Percentiles rank a stretch among this genome's conserved stretches.
phyloP scores from a whole-genome alignment of 1,140 invertebrate species.

The Drosophila malerkotliana region DNA sequence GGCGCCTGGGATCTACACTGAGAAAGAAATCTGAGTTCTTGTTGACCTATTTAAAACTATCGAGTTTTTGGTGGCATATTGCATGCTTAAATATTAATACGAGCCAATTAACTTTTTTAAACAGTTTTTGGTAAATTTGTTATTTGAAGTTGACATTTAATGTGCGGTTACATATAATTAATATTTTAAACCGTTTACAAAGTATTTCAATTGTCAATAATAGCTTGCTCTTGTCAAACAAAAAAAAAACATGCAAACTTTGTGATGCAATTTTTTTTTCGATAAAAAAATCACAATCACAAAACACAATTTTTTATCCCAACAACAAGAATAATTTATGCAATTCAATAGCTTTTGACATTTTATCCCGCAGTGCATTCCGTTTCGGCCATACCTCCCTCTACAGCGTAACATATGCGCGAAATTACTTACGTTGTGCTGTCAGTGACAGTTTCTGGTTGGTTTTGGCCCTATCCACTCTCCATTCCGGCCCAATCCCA shows the following conservation, averaged over 20 bases:
- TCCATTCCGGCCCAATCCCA: constrained; percentile 11
- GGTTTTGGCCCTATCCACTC: constrained; percentile 28
- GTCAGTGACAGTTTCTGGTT: constrained; percentile 57
- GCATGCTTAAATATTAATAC: no score
- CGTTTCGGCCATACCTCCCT: constrained; percentile 2
- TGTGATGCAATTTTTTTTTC: no score
- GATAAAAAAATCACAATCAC: background rate
- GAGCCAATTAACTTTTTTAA: background rate
- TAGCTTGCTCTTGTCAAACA: background rate
- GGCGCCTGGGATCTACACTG: constrained; percentile 13
- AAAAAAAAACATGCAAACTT: background rate
- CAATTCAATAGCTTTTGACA: constrained; percentile 1
- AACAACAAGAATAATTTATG: background rate
- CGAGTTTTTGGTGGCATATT: no score
- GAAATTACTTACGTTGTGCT: constrained; percentile 74
- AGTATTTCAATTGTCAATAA: background rate
- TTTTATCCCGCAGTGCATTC: background rate
- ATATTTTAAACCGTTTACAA: no score
- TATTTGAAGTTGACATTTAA: background rate
- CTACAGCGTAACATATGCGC: constrained; percentile 69
- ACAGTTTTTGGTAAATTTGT: background rate
- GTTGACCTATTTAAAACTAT: no score
- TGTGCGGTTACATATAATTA: background rate
- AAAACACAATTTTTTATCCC: background rate
- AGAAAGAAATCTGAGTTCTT: background rate